Evolutionary conservation across 1,140 invertebrate species (phyloP).

Genomic region (Vanessa atalanta): DNA sequence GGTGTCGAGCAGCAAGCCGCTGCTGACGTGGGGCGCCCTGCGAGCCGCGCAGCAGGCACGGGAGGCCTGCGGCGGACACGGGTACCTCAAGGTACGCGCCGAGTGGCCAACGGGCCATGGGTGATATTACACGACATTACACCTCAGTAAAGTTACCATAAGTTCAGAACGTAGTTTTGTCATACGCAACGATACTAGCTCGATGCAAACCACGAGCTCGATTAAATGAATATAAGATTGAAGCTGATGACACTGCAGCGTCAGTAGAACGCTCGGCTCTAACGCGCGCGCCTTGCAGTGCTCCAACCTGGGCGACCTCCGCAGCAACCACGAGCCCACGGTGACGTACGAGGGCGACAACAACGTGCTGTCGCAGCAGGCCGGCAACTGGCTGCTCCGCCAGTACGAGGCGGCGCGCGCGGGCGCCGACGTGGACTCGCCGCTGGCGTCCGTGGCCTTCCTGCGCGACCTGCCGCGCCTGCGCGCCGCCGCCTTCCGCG

Average conservation of each 20-base stretch:
- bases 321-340: slow-evolving; percentile 94
- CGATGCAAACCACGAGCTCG: too few species aligned
- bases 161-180: too few species aligned
- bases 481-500: slow-evolving; percentile 72
- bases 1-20: slow-evolving; percentile 93
- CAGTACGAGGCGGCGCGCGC: slow-evolving; percentile 82
- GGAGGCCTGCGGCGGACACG: slow-evolving; percentile 94
- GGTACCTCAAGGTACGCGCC: slow-evolving; percentile 85
- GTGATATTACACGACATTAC: too few species aligned
- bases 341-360: slow-evolving; percentile 98
- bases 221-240: too few species aligned
- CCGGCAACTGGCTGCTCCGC: slow-evolving; percentile 92
- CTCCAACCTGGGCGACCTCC: slow-evolving; percentile 87
- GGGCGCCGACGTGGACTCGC: slow-evolving; percentile 78
- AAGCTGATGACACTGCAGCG: too few species aligned
- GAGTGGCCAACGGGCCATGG: too few species aligned
- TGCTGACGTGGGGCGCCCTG: slow-evolving; percentile 91
- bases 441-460: slow-evolving; percentile 84
- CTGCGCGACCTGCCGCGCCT: slow-evolving; percentile 72
- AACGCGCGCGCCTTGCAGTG: slow-evolving; percentile 42
- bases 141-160: too few species aligned
- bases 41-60: slow-evolving; percentile 94
- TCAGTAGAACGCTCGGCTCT: too few species aligned
- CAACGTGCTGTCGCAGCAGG: slow-evolving; percentile 96
- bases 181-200: too few species aligned